A percentile compares a stretch with the other conserved stretches of the same genome.
phyloP scores from a whole-genome alignment of 53 echinoderm and acorn worm genomes.

The Actinopyga echinites region DNA sequence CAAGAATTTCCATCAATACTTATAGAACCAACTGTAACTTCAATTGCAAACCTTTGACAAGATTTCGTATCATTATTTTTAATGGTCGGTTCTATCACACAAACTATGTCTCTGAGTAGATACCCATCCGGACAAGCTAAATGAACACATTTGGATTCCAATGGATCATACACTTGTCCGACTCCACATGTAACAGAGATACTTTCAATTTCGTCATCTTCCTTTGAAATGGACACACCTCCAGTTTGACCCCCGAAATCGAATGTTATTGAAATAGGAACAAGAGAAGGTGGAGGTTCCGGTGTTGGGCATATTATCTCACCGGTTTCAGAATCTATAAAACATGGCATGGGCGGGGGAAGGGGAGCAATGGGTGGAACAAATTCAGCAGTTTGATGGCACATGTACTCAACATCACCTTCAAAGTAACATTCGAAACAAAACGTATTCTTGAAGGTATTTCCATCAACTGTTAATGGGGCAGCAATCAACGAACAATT shows the following conservation, averaged over 20 bases:
- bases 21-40: neutral
- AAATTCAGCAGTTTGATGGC: no score
- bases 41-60: neutral
- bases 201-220: neutral
- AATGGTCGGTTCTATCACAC: neutral
- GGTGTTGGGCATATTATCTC: neutral
- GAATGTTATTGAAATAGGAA: conserved; percentile 22
- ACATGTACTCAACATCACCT: no score
- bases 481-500: conserved; percentile 27
- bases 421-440: neutral
- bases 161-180: conserved; percentile 23
- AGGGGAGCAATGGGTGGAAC: neutral
- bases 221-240: neutral
- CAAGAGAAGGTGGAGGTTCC: neutral
- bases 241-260: conserved; percentile 9
- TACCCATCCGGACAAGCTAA: conserved; percentile 1
- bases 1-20: neutral
- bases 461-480: neutral
- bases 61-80: neutral
- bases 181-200: neutral
- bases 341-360: neutral
- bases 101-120: neutral
- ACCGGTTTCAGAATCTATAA: neutral
- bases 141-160: neutral
- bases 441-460: neutral